Conservation (phyloP, 2,888 invertebrate species). For the Parochlus steinenii region DNA sequence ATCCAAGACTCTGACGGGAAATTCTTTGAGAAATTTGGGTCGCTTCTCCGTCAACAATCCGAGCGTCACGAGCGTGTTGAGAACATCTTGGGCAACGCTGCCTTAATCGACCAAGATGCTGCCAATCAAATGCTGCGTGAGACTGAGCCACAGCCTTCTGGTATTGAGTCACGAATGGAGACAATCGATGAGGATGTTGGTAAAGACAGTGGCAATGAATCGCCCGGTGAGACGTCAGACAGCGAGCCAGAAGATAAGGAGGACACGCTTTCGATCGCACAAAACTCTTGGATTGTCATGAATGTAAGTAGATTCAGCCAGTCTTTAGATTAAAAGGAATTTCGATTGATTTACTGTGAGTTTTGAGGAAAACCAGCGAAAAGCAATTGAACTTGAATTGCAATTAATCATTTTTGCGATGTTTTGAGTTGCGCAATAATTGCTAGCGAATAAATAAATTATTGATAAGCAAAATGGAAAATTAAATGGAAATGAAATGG, state of each 20-base stretch:
- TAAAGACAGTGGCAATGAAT: slow-evolving; percentile 37
- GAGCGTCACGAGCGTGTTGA: slow-evolving; percentile 37
- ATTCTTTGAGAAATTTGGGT: slow-evolving; percentile 71
- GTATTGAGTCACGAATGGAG: slow-evolving; percentile 15
- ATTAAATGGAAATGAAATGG: too few species aligned
- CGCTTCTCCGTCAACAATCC: slow-evolving; percentile 46
- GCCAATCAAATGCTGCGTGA: slow-evolving; percentile 12
- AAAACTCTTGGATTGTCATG: slow-evolving; percentile 17
- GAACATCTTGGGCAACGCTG: slow-evolving; percentile 21
- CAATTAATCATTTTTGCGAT: too few species aligned
- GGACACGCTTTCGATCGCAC: slow-evolving; percentile 1
- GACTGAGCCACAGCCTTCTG: slow-evolving; percentile 12
- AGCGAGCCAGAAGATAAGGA: slow-evolving; percentile 42
- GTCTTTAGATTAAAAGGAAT: background rate
- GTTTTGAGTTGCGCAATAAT: too few species aligned
- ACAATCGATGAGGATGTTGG: slow-evolving; percentile 14
- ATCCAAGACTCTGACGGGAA: slow-evolving; percentile 69
- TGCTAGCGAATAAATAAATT: too few species aligned
- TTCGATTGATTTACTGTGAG: background rate
- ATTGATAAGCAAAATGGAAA: too few species aligned
- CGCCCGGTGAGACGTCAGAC: slow-evolving; percentile 40
- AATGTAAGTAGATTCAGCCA: slow-evolving; percentile 56
- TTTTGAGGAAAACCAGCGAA: too few species aligned
- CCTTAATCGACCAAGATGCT: slow-evolving; percentile 16
- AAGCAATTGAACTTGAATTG: too few species aligned